Evolutionary conservation across 92 coral and sea anemone species (phyloP).

Genomic region (Palythoa heliodiscus): DNA sequence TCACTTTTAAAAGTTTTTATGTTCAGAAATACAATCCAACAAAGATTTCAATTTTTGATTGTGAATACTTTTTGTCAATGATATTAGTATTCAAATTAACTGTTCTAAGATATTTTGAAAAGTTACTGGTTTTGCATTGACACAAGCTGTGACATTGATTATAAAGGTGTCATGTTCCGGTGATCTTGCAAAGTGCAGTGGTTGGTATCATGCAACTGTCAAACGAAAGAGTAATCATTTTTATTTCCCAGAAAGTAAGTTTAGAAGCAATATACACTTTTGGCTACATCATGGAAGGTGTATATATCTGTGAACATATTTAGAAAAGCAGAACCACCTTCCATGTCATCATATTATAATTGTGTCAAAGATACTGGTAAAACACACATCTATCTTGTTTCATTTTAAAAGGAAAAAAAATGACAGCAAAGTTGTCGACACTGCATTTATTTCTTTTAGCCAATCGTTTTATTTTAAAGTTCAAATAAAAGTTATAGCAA

Average conservation of each 20-base stretch:
- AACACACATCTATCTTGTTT: background rate
- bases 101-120: background rate
- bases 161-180: constrained; percentile 4
- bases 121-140: constrained; percentile 6
- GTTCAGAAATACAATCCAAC: background rate
- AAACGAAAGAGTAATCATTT: background rate
- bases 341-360: constrained; percentile 13
- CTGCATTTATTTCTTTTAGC: background rate
- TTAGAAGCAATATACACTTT: background rate
- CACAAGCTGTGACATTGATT: background rate
- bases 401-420: background rate
- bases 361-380: background rate
- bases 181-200: constrained; percentile 24
- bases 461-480: background rate
- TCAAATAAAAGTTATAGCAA: background rate
- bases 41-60: background rate
- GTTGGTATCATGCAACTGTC: constrained; percentile 41
- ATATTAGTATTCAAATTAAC: background rate
- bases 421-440: background rate
- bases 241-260: background rate
- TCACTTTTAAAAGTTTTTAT: background rate
- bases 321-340: background rate
- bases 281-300: background rate
- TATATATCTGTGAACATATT: background rate
- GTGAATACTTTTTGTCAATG: background rate